phyloP scores from a whole-genome alignment of 2,113 vertebrate species.

The Axis porcinus region DNA sequence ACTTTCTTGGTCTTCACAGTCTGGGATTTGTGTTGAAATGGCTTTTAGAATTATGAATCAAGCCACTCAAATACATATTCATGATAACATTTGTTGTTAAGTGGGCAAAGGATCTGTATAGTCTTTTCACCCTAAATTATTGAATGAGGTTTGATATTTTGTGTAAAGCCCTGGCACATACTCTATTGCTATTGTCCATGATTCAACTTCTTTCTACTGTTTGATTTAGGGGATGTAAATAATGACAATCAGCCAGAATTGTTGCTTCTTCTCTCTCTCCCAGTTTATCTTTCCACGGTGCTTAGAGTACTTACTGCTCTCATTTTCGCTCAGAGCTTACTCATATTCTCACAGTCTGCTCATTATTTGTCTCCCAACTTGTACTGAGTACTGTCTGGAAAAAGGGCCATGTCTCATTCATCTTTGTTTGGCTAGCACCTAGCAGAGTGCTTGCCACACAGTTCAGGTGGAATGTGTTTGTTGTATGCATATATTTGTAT shows the following conservation, averaged over 20 bases:
- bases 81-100: not conserved
- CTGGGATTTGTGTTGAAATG: slow-evolving; percentile 13
- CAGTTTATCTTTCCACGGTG: not conserved
- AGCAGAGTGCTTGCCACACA: not conserved
- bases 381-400: not conserved
- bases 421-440: not conserved
- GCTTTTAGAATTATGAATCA: not conserved
- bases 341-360: not conserved
- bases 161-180: not conserved
- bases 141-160: not conserved
- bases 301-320: not conserved
- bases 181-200: not conserved
- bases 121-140: not conserved
- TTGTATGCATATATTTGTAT: not conserved
- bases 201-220: not conserved
- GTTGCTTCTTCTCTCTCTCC: not conserved
- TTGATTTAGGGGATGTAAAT: not conserved
- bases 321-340: not conserved
- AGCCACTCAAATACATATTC: not conserved
- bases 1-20: not conserved
- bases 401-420: too few species aligned
- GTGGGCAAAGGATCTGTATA: not conserved
- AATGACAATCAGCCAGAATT: not conserved
- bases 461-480: not conserved
- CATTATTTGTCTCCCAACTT: not conserved